Percentiles rank a stretch among this genome's conserved stretches.
Evolutionary conservation across 2,888 invertebrate genomes (phyloP).

Genomic region (Drosophila neotestacea): DNA sequence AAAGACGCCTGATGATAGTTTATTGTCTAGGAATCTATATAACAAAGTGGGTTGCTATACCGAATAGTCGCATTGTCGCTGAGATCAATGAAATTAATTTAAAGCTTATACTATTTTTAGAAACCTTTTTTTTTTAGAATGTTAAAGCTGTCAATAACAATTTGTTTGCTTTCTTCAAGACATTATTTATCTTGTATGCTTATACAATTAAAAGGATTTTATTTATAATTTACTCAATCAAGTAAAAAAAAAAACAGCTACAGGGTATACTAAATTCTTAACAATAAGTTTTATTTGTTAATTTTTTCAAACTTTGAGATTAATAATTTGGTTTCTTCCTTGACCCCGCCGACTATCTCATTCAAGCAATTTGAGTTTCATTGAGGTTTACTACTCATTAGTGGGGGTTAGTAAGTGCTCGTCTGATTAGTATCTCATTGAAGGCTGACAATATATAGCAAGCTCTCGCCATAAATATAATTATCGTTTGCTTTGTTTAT

Average conservation of each 20-base stretch:
- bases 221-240: too few relatives aligned
- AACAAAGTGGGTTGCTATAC: too few relatives aligned
- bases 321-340: slow-evolving; percentile 1
- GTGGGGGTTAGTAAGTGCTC: not conserved
- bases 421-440: slow-evolving; percentile 22
- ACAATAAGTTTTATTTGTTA: too few relatives aligned
- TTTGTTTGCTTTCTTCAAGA: too few relatives aligned
- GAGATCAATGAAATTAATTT: not conserved
- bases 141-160: too few relatives aligned
- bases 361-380: slow-evolving; percentile 3
- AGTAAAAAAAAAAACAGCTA: too few relatives aligned
- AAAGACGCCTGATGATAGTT: not conserved
- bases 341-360: not conserved
- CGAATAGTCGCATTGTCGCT: not conserved
- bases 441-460: slow-evolving; percentile 5
- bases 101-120: too few relatives aligned
- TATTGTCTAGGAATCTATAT: not conserved
- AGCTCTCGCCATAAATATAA: slow-evolving; percentile 11
- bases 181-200: too few relatives aligned
- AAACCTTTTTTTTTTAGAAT: too few relatives aligned
- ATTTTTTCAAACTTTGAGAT: not conserved
- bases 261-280: too few relatives aligned
- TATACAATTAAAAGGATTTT: too few relatives aligned
- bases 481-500: slow-evolving; percentile 9
- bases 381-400: slow-evolving; percentile 3